Conservation (phyloP, 2,888 invertebrate species). For the Gastrophysa polygoni region DNA sequence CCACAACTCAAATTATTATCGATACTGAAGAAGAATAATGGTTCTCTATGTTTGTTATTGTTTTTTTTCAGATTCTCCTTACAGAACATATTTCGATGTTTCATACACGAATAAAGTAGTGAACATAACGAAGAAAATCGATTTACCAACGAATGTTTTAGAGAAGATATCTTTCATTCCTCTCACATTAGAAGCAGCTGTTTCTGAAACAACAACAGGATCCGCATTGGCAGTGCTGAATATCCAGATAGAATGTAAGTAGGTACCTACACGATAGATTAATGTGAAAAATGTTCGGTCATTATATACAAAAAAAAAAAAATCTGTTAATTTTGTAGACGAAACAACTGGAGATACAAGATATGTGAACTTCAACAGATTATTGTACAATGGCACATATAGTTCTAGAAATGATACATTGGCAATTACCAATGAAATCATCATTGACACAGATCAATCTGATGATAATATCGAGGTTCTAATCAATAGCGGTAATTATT, state of each 20-base stretch:
- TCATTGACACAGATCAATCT: not conserved
- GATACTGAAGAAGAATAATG: too few species aligned
- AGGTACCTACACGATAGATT: not conserved
- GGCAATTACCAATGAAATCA: not conserved
- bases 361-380: not conserved
- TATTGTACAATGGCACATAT: constrained; percentile 9
- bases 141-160: constrained; percentile 12
- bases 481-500: constrained; percentile 6
- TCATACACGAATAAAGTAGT: constrained; percentile 13
- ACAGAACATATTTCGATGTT: constrained; percentile 21
- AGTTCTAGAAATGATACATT: not conserved
- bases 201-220: constrained; percentile 1
- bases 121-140: not conserved
- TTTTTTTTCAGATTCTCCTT: constrained; percentile 26
- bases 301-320: not conserved
- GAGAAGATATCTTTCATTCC: constrained; percentile 13
- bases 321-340: constrained; percentile 7
- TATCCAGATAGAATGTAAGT: constrained; percentile 23
- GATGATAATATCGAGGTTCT: constrained; percentile 9
- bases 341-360: constrained; percentile 1
- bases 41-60: too few species aligned
- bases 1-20: not conserved
- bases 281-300: not conserved
- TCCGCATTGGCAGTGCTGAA: constrained; percentile 21
- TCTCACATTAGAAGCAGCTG: constrained; percentile 14